Base-by-base conservation (phyloP, 2,888 invertebrate genomes). In the Rhamnusium bicolor region DNA sequence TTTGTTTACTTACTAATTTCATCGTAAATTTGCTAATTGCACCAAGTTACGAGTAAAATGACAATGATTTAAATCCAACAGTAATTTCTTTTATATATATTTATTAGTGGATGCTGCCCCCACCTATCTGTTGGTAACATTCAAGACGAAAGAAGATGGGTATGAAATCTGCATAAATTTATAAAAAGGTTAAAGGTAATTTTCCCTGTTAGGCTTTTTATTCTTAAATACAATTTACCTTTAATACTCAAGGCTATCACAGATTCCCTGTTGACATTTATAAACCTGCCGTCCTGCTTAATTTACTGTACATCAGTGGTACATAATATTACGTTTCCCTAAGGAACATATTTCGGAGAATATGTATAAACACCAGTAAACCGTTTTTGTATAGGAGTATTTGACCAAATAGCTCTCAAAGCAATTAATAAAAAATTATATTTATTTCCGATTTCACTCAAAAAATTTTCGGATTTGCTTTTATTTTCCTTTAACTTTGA, bases 181-280 rank as follows among this genome's bases (percentile, higher is more conserved):
- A 19, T 29, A 16, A 65, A n/a, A 65, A 65, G 65, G 65, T 65
- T 65, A 65, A 4, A 65, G 53, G 53, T 65, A 53, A 51, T 53
- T 65, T 53, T 27, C 53, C 65, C 51, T 65, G 19, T 65, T 65
- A 16, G 27, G 14, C 4, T 65, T 65, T 65, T 65, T 65, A 14
- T 29, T 12, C 2, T n/a, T 18, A 29, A 53, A 27, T 40, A 65
- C 53, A 29, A 19, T 65, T 29, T 40, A 51, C 32, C 14, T 65
- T 53, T 53, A 47, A 53, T 53, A 53, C 53, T 65, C 65, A 65
- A 65, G 65, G 65, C 65, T 53, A 8, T 12, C 2, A 7, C 19
- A 51, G 40, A 63, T 51, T 65, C 65, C 29, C 29, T 19, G 65
- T 63, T 65, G 65, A 65, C 65, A 65, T 65, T 65, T 65, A 53